Conservation (phyloP, 92 coral and sea anemone species). For the Chrysogorgia sp. region DNA sequence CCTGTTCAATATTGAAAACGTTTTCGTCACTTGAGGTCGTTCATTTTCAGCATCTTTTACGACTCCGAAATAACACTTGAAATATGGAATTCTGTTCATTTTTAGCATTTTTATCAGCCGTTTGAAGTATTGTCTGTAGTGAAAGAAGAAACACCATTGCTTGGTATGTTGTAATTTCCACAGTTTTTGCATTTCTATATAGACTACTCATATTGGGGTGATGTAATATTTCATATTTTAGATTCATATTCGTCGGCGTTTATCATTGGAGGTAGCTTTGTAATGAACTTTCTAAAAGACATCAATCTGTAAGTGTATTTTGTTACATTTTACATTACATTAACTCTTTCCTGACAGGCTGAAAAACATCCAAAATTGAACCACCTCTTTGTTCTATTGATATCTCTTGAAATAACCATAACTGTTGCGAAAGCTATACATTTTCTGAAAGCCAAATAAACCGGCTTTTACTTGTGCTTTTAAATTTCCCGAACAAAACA, state of each 20-base stretch:
- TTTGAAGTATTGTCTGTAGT: slow-evolving; percentile 24
- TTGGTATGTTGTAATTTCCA: background rate
- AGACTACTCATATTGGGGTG: background rate
- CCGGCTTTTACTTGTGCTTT: too few relatives aligned
- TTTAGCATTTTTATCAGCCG: slow-evolving; percentile 39
- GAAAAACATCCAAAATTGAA: too few relatives aligned
- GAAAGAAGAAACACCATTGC: slow-evolving; percentile 27
- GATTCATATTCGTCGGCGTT: slow-evolving; percentile 81
- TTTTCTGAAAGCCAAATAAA: too few relatives aligned
- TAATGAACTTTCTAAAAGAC: slow-evolving; percentile 69
- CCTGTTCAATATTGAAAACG: too few relatives aligned
- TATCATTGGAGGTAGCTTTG: slow-evolving; percentile 85
- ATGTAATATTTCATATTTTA: slow-evolving; percentile 20
- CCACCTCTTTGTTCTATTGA: too few relatives aligned
- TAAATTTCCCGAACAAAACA: too few relatives aligned
- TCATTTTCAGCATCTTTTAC: background rate
- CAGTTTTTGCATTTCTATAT: background rate
- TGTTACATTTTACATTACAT: background rate
- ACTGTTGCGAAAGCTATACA: too few relatives aligned
- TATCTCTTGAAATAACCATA: too few relatives aligned
- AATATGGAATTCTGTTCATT: background rate
- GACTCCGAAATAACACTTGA: too few relatives aligned
- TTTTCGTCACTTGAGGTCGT: too few relatives aligned
- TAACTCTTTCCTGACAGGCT: too few relatives aligned
- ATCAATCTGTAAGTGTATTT: slow-evolving; percentile 63